These are phyloP conservation scores for Heteropelma amictum DNA, from an alignment of 2,888 invertebrate species.

Conservation along the genomic window DNA sequence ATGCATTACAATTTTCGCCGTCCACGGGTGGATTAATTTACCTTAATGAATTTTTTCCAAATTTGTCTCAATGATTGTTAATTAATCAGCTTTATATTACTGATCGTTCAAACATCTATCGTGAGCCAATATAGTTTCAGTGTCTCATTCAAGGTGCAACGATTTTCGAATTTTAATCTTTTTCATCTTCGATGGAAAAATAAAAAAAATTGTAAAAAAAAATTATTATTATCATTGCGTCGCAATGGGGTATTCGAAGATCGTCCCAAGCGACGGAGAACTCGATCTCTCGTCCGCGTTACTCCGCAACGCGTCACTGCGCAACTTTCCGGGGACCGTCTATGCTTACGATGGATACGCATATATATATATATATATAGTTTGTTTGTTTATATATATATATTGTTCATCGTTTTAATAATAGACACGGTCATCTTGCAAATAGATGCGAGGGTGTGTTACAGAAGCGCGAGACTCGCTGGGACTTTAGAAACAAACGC, in stretches of 20 bases:
- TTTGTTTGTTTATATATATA: not conserved
- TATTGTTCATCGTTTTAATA: constrained; percentile 67
- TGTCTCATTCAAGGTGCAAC: too few species aligned
- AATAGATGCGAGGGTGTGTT: constrained; percentile 72
- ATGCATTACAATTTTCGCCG: too few species aligned
- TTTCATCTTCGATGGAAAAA: too few species aligned
- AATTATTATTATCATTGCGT: too few species aligned
- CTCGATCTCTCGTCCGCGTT: constrained; percentile 20
- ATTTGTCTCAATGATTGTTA: too few species aligned
- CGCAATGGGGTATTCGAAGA: constrained; percentile 7
- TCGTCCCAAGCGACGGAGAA: constrained; percentile 10
- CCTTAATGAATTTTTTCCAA: too few species aligned
- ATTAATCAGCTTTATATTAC: too few species aligned
- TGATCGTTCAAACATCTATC: too few species aligned
- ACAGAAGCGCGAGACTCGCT: constrained; percentile 51
- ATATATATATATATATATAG: not conserved
- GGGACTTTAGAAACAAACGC: constrained; percentile 34
- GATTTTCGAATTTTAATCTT: too few species aligned
- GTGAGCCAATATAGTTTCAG: too few species aligned
- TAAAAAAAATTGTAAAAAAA: too few species aligned
- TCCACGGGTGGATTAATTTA: too few species aligned
- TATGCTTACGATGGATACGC: not conserved
- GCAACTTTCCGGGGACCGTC: not conserved
- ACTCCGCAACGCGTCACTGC: not conserved
- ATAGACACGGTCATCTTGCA: constrained; percentile 71